A percentile compares a stretch with the other conserved stretches of the same genome.
Conservation (phyloP, 2,888 invertebrate species). For the Limnephilus lunatus region DNA sequence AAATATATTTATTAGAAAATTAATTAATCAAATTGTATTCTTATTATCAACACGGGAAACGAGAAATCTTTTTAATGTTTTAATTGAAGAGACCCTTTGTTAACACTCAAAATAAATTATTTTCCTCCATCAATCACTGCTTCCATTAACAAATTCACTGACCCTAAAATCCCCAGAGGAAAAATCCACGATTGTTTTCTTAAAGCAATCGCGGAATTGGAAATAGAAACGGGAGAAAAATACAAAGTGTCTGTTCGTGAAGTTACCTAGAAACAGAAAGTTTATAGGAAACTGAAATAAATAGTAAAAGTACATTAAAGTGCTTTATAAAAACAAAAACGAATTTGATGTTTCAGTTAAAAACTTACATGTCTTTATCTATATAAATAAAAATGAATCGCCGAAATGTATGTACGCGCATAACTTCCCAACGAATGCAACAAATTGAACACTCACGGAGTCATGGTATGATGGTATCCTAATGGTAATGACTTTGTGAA, state of each 20-base stretch:
- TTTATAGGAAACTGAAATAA: no score
- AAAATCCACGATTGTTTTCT: neutral
- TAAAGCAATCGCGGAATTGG: neutral
- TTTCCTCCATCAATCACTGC: neutral
- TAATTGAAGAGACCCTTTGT: neutral
- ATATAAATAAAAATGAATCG: no score
- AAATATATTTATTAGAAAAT: no score
- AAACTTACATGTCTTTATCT: no score
- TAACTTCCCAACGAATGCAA: no score
- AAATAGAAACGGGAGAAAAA: neutral
- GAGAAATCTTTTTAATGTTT: neutral
- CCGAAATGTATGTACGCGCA: no score
- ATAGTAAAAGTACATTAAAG: no score
- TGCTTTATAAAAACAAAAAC: no score
- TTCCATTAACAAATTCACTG: neutral
- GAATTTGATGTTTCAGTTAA: no score
- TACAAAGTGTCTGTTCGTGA: neutral
- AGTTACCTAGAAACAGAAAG: neutral
- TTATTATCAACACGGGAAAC: neutral
- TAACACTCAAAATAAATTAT: neutral
- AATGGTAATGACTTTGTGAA: neutral
- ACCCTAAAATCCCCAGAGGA: slow-evolving; percentile 2
- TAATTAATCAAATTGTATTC: neutral
- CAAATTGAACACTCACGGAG: neutral
- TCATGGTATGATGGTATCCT: neutral